Conservation (phyloP, 2,797 vertebrate genomes). For the Silurus lanzhouensis region DNA sequence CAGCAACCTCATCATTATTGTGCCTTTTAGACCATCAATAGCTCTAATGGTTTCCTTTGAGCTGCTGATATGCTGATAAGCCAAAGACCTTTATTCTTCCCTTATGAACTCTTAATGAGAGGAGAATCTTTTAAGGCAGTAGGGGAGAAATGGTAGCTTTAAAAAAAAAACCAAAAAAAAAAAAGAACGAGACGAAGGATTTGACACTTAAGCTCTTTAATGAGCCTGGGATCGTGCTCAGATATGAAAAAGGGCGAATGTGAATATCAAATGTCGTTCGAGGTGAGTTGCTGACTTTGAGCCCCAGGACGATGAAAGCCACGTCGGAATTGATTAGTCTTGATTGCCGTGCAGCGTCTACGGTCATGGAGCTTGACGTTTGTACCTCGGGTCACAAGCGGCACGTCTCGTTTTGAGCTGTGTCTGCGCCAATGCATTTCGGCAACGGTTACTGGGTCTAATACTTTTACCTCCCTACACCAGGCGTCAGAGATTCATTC, state of each 20-base stretch:
- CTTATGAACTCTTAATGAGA: conserved; percentile 29
- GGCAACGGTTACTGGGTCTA: background rate
- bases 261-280: background rate
- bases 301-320: background rate
- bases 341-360: background rate
- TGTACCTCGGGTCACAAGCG: background rate
- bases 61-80: background rate
- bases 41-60: conserved; percentile 21
- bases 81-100: conserved; percentile 21
- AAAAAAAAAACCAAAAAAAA: background rate
- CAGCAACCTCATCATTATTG: background rate
- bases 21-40: conserved; percentile 6
- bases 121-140: conserved; percentile 19
- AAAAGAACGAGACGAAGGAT: background rate
- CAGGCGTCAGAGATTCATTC: background rate
- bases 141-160: background rate
- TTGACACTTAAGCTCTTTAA: conserved; percentile 24
- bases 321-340: background rate
- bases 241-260: background rate
- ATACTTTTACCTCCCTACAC: background rate
- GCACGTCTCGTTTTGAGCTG: background rate
- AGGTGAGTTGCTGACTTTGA: background rate
- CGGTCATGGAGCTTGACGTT: background rate
- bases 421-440: background rate
- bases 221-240: background rate